Evolutionary conservation across 2,888 invertebrate genomes (phyloP), one percentile per base, ranked within the genome.

Genomic region (Rhogogaster chlorosoma): DNA sequence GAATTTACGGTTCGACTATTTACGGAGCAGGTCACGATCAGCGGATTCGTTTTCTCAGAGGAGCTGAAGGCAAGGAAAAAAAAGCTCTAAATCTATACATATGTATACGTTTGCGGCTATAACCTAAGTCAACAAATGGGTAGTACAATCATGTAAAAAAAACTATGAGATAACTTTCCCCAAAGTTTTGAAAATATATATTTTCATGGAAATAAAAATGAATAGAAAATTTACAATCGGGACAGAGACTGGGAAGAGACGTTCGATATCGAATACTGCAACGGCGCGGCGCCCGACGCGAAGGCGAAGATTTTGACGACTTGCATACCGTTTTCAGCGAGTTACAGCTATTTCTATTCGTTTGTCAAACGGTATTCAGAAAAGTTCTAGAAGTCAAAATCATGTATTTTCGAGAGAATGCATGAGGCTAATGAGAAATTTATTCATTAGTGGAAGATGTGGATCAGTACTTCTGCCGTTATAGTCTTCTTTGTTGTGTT

Each of bases 11-110:
- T 32, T 73, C 71, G 10, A 38, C 38, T 73, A 73, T 73, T 73
- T 22, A 73, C 38, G 42, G 71, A 73, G 42, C 38, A 42, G 38
- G 71, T 73, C 71, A 73, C 71, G 71, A 73, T 73, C 71, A n/a
- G 71, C 9, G 22, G 42, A 73, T 42, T 38, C 71, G 10, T 22
- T 73, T 42, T n/a, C n/a, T 73, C 42, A 12, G 67, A 67, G 67
- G 67, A 73, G 42, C 42, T 42, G 4, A 45, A 53, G 22, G 18
- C n/a, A 9, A 10, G 29, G 10, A 75, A 45, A 75, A 75, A n/a
- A 26, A 32, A 38, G 36, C n/a, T 32, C 36, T 38, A 32, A 70
- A 70, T 70, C 70, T 38, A 70, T 70, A 70, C 29, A 38, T 7
- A n/a, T 6, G 12, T 70, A 70, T 70, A 36, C 22, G 26, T 12